Base-by-base conservation (phyloP, 2,888 invertebrate genomes). In the Rhamphomyia laevipes region DNA sequence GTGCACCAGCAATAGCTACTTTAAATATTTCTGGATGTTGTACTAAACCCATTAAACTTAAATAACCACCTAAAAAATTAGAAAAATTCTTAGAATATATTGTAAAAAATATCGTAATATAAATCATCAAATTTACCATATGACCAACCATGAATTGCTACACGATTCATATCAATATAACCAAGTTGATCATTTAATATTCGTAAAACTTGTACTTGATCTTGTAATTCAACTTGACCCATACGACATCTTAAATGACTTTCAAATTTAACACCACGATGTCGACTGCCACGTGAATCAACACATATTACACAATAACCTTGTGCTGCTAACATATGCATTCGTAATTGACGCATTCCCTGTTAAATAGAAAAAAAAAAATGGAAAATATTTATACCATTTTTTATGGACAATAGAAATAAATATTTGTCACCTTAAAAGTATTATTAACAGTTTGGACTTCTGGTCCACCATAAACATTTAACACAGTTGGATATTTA, bases 61-160 rank as follows among this genome's bases (percentile, higher is more conserved):
- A 77, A 73, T 97, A 99, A 27, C 97, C 99, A 40, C 82, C 82
- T 82, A 0, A 56, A 27, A 51, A 30, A 43, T 27, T 40, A 23
- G 46, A 3, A 41, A 48, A 15, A 3, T 21, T 40, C 5, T 46
- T 38, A 18, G n/a, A 37, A 38, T 10, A 37, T 16, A 3, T 18
- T 21, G n/a, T n/a, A 37, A 33, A 16, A 43, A 33, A 30, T 18
- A 45, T 11, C 17, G 35, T 44, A 9, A 13, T 47, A 9, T 33
- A 16, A 27, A 23, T 47, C n/a, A n/a, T n/a, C 17, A 12, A 37
- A 50, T 58, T 65, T 55, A 75, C 97, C 99, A 64, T 99, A 99
- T 41, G 96, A 96, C 96, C 97, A 99, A 1, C 99, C 99, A 65
- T 94, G 93, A 58, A 99, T 90, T 1, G 92, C 96, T 13, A 99